Conservation (phyloP, 2,797 vertebrate species). For the Forpus xanthops region DNA sequence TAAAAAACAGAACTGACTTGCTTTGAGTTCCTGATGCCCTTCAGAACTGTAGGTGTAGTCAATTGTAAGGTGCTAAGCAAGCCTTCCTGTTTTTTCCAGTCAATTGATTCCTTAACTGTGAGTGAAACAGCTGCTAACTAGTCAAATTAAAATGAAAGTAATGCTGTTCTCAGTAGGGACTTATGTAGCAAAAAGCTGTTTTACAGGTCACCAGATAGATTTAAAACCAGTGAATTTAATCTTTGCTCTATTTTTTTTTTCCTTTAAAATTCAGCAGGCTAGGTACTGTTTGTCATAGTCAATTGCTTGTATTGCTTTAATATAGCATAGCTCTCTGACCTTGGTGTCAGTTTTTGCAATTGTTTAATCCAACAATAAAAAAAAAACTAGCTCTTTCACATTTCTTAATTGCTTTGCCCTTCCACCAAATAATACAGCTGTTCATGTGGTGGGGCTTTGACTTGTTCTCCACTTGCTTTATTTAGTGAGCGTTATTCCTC, state of each 20-base stretch:
- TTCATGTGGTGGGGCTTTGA: neutral
- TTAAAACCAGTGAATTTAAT: neutral
- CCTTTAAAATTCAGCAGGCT: neutral
- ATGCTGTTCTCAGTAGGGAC: neutral
- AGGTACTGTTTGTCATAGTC: neutral
- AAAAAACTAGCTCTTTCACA: neutral
- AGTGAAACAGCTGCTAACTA: neutral
- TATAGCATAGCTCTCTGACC: neutral
- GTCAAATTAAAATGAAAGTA: neutral
- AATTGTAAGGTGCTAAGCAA: neutral
- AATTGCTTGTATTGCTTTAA: neutral
- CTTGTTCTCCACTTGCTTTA: neutral
- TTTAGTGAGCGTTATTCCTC: neutral
- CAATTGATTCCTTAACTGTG: neutral
- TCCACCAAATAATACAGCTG: neutral
- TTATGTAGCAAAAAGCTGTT: neutral
- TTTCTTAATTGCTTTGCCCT: neutral
- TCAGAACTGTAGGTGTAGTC: neutral
- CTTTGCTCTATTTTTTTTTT: neutral
- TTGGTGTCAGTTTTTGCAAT: neutral
- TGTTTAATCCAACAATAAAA: neutral
- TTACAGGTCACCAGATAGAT: neutral
- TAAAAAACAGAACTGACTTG: neutral
- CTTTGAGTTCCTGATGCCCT: neutral
- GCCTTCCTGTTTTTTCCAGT: neutral